Percentiles rank a stretch among this genome's conserved stretches.
phyloP scores from a whole-genome alignment of 2,888 invertebrate species.

The Apodemia hepburni region DNA sequence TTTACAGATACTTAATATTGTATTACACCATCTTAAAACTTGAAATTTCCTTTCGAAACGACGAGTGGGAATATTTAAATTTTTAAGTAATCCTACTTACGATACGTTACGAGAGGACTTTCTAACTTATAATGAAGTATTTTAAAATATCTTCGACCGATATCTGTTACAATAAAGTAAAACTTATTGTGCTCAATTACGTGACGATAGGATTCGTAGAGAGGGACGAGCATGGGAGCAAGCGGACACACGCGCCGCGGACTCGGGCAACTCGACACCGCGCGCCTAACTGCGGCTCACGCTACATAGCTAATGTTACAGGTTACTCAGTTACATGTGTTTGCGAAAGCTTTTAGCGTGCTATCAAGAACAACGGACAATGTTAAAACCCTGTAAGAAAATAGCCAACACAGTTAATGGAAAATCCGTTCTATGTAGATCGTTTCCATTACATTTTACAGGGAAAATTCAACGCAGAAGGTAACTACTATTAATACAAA shows the following conservation, averaged over 20 bases:
- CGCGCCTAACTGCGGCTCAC: background rate
- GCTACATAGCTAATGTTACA: background rate
- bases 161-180: background rate
- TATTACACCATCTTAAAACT: conserved; percentile 1
- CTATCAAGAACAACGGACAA: background rate
- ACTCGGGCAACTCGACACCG: background rate
- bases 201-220: too few species aligned
- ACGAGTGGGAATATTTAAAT: too few species aligned
- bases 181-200: conserved; percentile 1
- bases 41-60: conserved; percentile 17
- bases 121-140: conserved; percentile 12
- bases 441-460: background rate
- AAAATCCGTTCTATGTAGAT: background rate
- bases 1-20: conserved; percentile 14
- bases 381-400: background rate
- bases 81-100: background rate
- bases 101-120: conserved; percentile 14
- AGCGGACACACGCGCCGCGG: background rate
- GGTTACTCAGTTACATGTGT: background rate
- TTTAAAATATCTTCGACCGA: conserved; percentile 6
- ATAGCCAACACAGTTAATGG: background rate
- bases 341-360: background rate
- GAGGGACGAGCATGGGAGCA: background rate
- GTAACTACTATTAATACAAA: too few species aligned
- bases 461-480: background rate